A percentile compares a stretch with the other conserved stretches of the same genome.
Evolutionary conservation across 1,140 invertebrate species (phyloP).

Genomic region (Pygmarrhopalites habei): DNA sequence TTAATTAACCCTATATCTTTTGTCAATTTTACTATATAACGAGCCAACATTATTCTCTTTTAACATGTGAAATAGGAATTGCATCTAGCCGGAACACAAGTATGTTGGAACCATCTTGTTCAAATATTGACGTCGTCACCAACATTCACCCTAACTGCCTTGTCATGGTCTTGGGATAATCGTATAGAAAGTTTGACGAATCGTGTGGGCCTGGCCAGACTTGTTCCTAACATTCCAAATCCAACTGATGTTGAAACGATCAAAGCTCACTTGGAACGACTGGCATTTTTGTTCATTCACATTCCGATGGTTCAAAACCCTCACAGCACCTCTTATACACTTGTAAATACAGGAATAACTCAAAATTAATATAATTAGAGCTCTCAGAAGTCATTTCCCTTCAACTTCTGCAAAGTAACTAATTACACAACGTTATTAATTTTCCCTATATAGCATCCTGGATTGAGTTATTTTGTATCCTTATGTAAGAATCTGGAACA

Average conservation of each 20-base stretch:
- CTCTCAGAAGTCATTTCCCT: neutral
- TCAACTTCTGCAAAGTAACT: neutral
- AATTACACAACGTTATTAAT: too few relatives aligned
- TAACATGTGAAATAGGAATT: neutral
- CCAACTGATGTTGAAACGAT: neutral
- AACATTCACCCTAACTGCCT: neutral
- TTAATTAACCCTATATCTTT: neutral
- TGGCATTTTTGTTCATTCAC: neutral
- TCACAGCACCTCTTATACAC: neutral
- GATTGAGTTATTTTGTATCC: slow-evolving; percentile 15
- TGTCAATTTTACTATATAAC: neutral
- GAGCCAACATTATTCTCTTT: slow-evolving; percentile 7
- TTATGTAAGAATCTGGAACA: slow-evolving; percentile 19
- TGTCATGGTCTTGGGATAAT: slow-evolving; percentile 13
- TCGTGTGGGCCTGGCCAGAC: neutral
- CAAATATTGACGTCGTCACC: neutral
- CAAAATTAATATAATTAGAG: neutral
- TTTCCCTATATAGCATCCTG: slow-evolving; percentile 8
- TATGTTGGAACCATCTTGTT: neutral
- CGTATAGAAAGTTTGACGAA: neutral
- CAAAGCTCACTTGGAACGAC: neutral
- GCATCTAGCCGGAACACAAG: neutral
- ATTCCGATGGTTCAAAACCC: neutral
- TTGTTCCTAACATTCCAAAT: neutral
- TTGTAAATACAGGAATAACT: neutral